phyloP scores from a whole-genome alignment of 2,113 vertebrate genomes.

The Eurystomus gularis region DNA sequence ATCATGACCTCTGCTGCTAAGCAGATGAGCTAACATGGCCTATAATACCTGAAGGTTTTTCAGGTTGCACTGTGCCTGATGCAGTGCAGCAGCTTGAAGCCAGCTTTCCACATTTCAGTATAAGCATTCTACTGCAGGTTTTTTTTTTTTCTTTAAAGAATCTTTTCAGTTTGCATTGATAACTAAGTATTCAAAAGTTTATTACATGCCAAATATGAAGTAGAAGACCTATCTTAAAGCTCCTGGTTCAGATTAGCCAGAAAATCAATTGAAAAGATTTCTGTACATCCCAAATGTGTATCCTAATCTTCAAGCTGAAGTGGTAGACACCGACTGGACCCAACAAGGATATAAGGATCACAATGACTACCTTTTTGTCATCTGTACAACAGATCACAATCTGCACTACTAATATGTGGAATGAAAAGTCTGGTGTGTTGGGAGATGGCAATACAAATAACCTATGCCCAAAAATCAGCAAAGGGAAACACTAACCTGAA shows the following conservation, averaged over 20 bases:
- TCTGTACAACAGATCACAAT: not conserved
- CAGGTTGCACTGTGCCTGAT: not conserved
- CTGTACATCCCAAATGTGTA: not conserved
- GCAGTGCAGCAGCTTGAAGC: not conserved
- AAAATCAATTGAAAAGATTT: not conserved
- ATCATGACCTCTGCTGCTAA: conserved; percentile 52
- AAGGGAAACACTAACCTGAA: not conserved
- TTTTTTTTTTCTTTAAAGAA: not conserved
- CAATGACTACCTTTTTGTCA: not conserved
- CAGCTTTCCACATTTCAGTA: not conserved
- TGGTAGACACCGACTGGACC: not conserved
- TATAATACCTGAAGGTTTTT: conserved; percentile 16
- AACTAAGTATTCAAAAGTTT: not conserved
- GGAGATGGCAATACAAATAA: not conserved
- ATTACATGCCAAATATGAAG: not conserved
- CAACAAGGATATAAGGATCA: not conserved
- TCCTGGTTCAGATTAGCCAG: not conserved
- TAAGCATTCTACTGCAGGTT: not conserved
- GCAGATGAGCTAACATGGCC: conserved; percentile 13
- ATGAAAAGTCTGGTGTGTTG: not conserved
- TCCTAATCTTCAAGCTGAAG: not conserved
- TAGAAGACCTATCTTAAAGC: not conserved
- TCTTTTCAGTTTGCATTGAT: not conserved
- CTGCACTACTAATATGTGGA: not conserved
- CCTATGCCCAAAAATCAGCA: not conserved